Percentiles rank a stretch among this genome's conserved stretches.
These are phyloP conservation scores for Hiodon alosoides DNA, from an alignment of 2,113 vertebrate genomes.

Conservation along the genomic window DNA sequence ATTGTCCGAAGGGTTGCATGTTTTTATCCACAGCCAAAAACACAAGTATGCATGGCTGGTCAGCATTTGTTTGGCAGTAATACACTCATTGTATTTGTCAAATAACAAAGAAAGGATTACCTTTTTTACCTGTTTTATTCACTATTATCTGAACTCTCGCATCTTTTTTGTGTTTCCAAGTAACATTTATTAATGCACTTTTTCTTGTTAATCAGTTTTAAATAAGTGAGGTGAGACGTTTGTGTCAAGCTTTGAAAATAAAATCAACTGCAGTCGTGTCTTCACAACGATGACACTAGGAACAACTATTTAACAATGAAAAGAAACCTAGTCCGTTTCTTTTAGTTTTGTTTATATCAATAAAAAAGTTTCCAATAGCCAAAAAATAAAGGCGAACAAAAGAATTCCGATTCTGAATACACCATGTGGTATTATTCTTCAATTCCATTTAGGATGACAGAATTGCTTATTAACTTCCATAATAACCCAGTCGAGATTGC, in stretches of 20 bases:
- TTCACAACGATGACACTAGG: background rate
- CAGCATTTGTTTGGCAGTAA: background rate
- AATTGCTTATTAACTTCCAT: too few species aligned
- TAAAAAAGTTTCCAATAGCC: too few species aligned
- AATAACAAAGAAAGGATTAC: conserved; percentile 10
- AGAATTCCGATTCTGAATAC: too few species aligned
- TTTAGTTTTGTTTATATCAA: too few species aligned
- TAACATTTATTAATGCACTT: background rate
- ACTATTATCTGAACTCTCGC: background rate
- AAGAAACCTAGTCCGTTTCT: too few species aligned
- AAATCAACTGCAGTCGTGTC: background rate
- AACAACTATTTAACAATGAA: background rate
- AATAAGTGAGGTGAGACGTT: background rate
- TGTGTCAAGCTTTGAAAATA: background rate
- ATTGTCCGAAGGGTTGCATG: background rate
- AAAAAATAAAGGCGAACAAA: too few species aligned
- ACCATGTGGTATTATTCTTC: too few species aligned
- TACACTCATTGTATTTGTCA: conserved; percentile 1
- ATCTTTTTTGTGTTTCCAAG: background rate
- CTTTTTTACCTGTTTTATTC: conserved; percentile 1
- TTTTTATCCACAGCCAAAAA: background rate
- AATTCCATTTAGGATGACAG: too few species aligned
- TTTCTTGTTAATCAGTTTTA: background rate
- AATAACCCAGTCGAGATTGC: too few species aligned
- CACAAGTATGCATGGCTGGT: background rate